Evolutionary conservation across 2,113 vertebrate species (phyloP).

Genomic region (Excalfactoria chinensis): DNA sequence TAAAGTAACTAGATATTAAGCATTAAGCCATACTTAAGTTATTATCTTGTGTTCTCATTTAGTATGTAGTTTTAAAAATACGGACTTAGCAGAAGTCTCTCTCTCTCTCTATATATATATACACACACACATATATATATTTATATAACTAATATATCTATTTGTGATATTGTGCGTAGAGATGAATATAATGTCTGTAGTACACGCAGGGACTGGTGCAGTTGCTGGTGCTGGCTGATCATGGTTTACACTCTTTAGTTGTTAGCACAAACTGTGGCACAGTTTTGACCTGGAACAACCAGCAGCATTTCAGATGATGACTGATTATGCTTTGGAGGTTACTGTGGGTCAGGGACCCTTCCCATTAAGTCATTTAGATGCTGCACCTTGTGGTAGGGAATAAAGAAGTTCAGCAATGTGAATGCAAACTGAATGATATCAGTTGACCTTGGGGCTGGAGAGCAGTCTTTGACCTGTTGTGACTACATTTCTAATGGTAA

Average conservation of each 20-base stretch:
- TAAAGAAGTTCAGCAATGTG: background rate
- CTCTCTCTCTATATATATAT: too few relatives aligned
- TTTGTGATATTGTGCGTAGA: background rate
- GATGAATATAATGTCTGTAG: background rate
- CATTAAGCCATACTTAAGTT: background rate
- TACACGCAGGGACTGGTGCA: background rate
- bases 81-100: background rate
- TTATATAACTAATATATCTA: too few relatives aligned
- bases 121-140: rapidly evolving
- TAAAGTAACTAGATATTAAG: too few relatives aligned
- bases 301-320: background rate
- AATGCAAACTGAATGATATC: background rate
- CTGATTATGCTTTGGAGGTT: background rate
- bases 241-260: background rate
- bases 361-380: background rate
- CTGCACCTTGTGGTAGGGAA: background rate
- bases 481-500: background rate
- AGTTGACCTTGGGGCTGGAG: background rate
- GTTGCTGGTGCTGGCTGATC: background rate
- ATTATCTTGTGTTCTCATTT: background rate
- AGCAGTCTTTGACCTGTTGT: background rate
- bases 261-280: background rate
- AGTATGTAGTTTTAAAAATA: background rate
- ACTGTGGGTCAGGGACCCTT: background rate
- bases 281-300: background rate